Conservation (phyloP, 2,113 vertebrate species). For the Actinemys pallida region DNA sequence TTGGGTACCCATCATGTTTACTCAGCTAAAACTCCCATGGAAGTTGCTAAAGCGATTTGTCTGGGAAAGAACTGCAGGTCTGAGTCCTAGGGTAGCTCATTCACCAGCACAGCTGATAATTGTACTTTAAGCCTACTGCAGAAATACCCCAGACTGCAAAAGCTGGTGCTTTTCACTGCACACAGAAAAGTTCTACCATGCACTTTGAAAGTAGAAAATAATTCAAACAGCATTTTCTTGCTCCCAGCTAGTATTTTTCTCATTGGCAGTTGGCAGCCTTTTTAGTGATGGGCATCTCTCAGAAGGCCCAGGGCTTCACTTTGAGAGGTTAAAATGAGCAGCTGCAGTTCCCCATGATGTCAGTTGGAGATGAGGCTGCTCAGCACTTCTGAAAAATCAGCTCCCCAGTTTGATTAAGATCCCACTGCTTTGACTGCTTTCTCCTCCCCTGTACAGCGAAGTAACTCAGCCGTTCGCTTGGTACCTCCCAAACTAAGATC, state of each 20-base stretch:
- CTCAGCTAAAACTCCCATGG: not conserved
- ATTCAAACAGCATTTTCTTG: conserved; percentile 63
- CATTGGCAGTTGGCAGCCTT: conserved; percentile 32
- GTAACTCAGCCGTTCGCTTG: not conserved
- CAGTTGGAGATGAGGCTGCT: not conserved
- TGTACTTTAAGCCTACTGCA: conserved; percentile 52
- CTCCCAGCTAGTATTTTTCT: conserved; percentile 56
- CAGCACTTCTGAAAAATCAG: not conserved
- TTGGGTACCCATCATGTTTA: not conserved
- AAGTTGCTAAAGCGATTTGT: conserved; percentile 8
- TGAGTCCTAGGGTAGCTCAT: conserved; percentile 17
- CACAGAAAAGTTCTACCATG: conserved; percentile 24
- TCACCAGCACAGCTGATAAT: conserved; percentile 19
- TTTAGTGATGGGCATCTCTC: not conserved
- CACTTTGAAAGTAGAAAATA: conserved; percentile 49
- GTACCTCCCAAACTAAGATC: not conserved
- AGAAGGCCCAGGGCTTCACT: conserved; percentile 8
- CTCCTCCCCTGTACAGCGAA: too few species aligned
- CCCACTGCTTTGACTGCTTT: not conserved
- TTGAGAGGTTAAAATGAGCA: conserved; percentile 27
- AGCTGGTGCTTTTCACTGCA: conserved; percentile 50
- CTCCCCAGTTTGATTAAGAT: not conserved
- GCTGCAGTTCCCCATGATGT: conserved; percentile 3
- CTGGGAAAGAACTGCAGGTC: not conserved
- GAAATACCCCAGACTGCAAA: conserved; percentile 67